Evolutionary conservation across 1,140 invertebrate species (phyloP).

Genomic region (Bombus waltoni): DNA sequence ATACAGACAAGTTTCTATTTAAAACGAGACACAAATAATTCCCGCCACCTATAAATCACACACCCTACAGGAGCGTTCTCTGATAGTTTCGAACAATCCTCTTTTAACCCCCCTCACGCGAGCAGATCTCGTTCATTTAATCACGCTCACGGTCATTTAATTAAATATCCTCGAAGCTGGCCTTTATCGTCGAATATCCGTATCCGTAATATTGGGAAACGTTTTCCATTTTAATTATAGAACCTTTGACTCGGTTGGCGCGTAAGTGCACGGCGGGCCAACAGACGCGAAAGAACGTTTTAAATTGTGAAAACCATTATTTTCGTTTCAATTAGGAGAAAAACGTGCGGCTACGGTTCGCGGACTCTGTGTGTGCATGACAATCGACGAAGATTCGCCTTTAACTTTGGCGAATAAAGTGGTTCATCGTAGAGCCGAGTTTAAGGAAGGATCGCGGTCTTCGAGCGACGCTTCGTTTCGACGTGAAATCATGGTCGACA

Average conservation of each 20-base stretch:
- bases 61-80: not conserved
- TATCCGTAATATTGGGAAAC: slow-evolving; percentile 2
- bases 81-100: not conserved
- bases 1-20: not conserved
- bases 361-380: not conserved
- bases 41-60: not conserved
- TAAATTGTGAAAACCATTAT: not conserved
- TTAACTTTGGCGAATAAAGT: slow-evolving; percentile 7
- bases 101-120: no score
- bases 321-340: slow-evolving; percentile 42
- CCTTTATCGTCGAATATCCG: not conserved
- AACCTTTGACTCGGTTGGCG: not conserved
- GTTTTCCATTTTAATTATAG: slow-evolving; percentile 34
- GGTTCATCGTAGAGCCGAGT: not conserved
- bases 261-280: not conserved
- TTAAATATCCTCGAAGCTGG: slow-evolving; percentile 8
- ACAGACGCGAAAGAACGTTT: not conserved
- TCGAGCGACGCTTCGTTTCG: slow-evolving; percentile 22
- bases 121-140: not conserved
- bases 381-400: slow-evolving; percentile 2
- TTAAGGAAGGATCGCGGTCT: not conserved
- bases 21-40: not conserved
- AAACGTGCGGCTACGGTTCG: not conserved
- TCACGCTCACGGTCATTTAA: slow-evolving; percentile 11
- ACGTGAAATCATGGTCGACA: not conserved